Conservation (phyloP, 1,140 invertebrate species). For the Euura lappo region DNA sequence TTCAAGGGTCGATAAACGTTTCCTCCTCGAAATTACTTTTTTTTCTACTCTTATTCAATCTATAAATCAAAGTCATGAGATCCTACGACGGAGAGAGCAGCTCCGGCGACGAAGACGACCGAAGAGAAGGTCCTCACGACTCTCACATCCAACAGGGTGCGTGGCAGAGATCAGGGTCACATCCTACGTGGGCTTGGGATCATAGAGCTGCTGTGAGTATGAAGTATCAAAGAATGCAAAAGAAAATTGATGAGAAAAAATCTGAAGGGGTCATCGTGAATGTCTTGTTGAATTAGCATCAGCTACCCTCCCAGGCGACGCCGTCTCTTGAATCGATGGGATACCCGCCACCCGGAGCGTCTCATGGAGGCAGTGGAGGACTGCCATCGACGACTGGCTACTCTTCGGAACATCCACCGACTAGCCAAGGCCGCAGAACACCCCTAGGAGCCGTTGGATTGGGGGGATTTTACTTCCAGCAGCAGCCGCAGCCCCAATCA, state of each 20-base stretch:
- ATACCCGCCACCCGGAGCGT: slow-evolving; percentile 44
- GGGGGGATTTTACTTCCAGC: slow-evolving; percentile 78
- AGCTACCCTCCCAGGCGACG: slow-evolving; percentile 42
- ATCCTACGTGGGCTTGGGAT: slow-evolving; percentile 57
- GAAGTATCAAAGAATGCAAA: background rate
- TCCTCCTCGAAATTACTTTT: background rate
- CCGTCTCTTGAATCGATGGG: slow-evolving; percentile 44
- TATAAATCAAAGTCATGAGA: slow-evolving; percentile 40
- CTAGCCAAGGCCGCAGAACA: slow-evolving; percentile 74
- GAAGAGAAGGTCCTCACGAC: slow-evolving; percentile 46
- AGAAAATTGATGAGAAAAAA: slow-evolving; percentile 6
- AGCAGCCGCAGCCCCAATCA: slow-evolving; percentile 59
- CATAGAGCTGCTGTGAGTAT: slow-evolving; percentile 45
- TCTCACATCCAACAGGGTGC: slow-evolving; percentile 49
- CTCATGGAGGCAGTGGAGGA: slow-evolving; percentile 40
- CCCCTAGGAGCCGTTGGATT: slow-evolving; percentile 82
- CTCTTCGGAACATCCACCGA: slow-evolving; percentile 62
- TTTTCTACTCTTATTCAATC: background rate
- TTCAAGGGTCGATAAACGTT: background rate
- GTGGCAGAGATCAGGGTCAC: slow-evolving; percentile 52
- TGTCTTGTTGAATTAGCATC: slow-evolving; percentile 33
- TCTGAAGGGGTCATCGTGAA: no score
- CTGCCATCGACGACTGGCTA: slow-evolving; percentile 36
- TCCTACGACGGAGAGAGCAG: slow-evolving; percentile 59
- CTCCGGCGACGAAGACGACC: slow-evolving; percentile 55